Conservation (phyloP, 2,888 invertebrate species). For the Eupelmus urozonus region DNA sequence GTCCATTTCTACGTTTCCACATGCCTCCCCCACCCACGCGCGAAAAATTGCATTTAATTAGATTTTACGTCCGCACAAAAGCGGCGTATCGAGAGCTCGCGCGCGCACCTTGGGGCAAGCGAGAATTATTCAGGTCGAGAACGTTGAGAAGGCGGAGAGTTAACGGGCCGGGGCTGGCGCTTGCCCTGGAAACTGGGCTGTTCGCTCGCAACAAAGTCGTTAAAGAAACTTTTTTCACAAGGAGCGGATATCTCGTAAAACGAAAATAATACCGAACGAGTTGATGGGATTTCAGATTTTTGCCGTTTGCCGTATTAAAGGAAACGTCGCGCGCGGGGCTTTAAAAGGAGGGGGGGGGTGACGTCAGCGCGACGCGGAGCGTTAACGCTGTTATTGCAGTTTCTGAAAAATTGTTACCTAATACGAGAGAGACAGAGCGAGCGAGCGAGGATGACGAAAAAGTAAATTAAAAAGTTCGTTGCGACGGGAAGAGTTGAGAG, state of each 20-base stretch:
- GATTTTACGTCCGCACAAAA: background rate
- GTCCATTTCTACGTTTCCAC: too few species aligned
- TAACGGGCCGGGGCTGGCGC: constrained; percentile 14
- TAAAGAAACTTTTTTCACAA: constrained; percentile 44
- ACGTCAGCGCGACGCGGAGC: background rate
- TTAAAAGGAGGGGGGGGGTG: background rate
- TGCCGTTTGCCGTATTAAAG: constrained; percentile 19
- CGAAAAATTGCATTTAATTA: constrained; percentile 22
- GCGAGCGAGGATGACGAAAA: too few species aligned
- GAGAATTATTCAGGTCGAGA: constrained; percentile 39
- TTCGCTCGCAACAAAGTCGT: constrained; percentile 48
- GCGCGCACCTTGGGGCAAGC: background rate
- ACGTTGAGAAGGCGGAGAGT: too few species aligned
- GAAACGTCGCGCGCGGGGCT: background rate
- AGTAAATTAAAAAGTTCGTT: constrained; percentile 17
- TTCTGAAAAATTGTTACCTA: constrained; percentile 14
- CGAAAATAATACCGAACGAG: constrained; percentile 43
- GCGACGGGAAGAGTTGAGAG: too few species aligned
- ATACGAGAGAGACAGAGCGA: background rate
- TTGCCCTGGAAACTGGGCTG: constrained; percentile 15
- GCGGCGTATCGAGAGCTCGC: background rate
- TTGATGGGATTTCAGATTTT: constrained; percentile 36
- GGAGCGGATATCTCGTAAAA: constrained; percentile 40
- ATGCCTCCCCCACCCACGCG: background rate
- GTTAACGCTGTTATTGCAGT: constrained; percentile 7